These are phyloP conservation scores for Crocallis elinguaria DNA, from an alignment of 2,888 invertebrate genomes.

Conservation along the genomic window DNA sequence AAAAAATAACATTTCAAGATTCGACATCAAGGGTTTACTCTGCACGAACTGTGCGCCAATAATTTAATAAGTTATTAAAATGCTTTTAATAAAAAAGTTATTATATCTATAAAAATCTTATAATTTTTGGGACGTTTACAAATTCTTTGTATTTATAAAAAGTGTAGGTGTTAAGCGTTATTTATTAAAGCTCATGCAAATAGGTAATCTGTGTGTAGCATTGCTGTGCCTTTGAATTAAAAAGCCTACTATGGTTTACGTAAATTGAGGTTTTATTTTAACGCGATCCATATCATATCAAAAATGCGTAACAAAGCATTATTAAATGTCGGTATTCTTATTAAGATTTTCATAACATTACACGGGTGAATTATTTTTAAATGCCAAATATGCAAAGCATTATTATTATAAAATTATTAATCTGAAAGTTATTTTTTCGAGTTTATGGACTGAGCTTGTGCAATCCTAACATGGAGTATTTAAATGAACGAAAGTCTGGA, in stretches of 20 bases:
- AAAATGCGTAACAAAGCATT: slow-evolving; percentile 11
- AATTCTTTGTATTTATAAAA: slow-evolving; percentile 2
- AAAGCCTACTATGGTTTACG: slow-evolving; percentile 8
- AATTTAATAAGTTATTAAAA: too few species aligned
- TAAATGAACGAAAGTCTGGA: slow-evolving; percentile 37
- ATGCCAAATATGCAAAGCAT: slow-evolving; percentile 1
- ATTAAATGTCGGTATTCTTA: background rate
- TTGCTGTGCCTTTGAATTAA: slow-evolving; percentile 12
- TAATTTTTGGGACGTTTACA: background rate
- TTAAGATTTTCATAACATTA: background rate
- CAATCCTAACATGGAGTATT: slow-evolving; percentile 38
- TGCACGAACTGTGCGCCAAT: background rate
- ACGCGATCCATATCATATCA: background rate
- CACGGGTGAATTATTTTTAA: background rate
- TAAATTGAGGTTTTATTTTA: background rate
- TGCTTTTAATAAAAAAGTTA: background rate
- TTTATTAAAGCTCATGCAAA: slow-evolving; percentile 52
- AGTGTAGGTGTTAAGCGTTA: slow-evolving; percentile 32
- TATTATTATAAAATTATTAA: background rate
- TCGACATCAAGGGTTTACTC: too few species aligned
- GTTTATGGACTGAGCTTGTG: slow-evolving; percentile 26
- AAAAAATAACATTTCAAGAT: too few species aligned
- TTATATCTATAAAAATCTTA: background rate
- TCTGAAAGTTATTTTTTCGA: slow-evolving; percentile 5
- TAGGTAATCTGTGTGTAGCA: slow-evolving; percentile 20